phyloP scores from a whole-genome alignment of 92 coral and sea anemone genomes.

The Micromussa lordhowensis region DNA sequence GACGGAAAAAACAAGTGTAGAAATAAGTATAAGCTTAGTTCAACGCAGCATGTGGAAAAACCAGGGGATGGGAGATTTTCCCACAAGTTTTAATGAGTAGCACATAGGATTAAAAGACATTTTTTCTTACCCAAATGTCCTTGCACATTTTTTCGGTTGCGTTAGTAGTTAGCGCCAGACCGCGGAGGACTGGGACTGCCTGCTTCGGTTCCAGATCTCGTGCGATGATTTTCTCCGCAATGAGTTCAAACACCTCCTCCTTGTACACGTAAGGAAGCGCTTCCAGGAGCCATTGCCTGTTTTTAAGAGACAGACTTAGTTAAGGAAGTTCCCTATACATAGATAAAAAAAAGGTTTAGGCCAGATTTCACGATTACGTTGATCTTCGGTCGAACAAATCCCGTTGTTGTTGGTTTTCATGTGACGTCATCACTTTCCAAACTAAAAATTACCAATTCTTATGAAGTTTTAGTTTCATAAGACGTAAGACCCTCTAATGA shows the following conservation, averaged over 20 bases:
- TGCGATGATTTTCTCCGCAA: conserved; percentile 7
- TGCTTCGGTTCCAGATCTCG: not conserved
- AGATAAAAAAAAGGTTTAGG: no score
- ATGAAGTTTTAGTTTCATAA: no score
- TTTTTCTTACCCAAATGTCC: conserved; percentile 23
- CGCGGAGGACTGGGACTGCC: conserved; percentile 44
- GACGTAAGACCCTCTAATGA: no score
- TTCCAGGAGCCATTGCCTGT: conserved; percentile 36
- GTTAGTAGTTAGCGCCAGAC: conserved; percentile 21
- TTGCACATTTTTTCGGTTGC: conserved; percentile 23
- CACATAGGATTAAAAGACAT: not conserved
- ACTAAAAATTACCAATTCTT: no score
- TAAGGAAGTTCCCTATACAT: not conserved
- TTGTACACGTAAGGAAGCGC: conserved; percentile 36
- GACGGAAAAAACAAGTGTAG: not conserved
- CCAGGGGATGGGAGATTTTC: not conserved
- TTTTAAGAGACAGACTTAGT: not conserved
- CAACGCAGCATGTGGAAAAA: not conserved
- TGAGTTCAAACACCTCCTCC: conserved; percentile 18
- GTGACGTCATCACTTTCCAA: no score
- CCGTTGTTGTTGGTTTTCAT: no score
- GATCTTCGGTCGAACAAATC: no score
- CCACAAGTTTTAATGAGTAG: not conserved
- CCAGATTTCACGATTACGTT: no score
- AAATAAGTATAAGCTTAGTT: not conserved